A percentile compares a stretch with the other conserved stretches of the same genome.
Evolutionary conservation across 2,888 invertebrate species (phyloP).

Genomic region (Drosophila atripex): DNA sequence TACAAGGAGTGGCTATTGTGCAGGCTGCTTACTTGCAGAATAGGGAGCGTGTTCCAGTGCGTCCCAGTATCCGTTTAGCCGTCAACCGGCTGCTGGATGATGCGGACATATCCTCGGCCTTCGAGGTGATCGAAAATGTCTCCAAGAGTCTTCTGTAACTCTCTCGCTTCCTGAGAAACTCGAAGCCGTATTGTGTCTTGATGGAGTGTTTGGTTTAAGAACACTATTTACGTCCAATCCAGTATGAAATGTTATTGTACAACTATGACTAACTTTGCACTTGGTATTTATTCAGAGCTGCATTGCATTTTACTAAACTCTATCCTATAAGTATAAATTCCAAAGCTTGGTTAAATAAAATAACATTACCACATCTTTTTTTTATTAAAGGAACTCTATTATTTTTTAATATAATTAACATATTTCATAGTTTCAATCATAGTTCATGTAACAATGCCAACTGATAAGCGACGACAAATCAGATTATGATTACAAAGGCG

Average conservation of each 20-base stretch:
- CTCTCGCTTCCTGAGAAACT: not conserved
- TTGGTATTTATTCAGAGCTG: constrained; percentile 4
- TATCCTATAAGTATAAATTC: constrained; percentile 8
- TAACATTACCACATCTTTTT: constrained; percentile 2
- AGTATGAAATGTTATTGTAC: constrained; percentile 41
- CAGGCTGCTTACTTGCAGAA: constrained; percentile 89
- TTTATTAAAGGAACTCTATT: not conserved
- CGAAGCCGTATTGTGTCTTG: constrained; percentile 3
- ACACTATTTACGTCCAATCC: constrained; percentile 14
- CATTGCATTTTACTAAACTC: constrained; percentile 18
- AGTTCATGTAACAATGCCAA: not conserved
- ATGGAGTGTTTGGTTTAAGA: constrained; percentile 4
- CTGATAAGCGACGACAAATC: not conserved
- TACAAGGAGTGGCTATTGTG: constrained; percentile 88
- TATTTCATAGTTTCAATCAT: not conserved
- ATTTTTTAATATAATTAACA: not conserved
- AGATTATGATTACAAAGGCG: not conserved
- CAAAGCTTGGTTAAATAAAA: constrained; percentile 5
- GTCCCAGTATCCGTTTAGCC: constrained; percentile 90
- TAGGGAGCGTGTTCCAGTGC: constrained; percentile 87
- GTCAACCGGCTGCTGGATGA: constrained; percentile 87
- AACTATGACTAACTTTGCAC: constrained; percentile 31
- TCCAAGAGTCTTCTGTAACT: constrained; percentile 80
- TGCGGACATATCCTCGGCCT: constrained; percentile 86
- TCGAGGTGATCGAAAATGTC: constrained; percentile 83